Evolutionary conservation across 2,888 invertebrate species (phyloP).

Genomic region (Drosophila mulleri): DNA sequence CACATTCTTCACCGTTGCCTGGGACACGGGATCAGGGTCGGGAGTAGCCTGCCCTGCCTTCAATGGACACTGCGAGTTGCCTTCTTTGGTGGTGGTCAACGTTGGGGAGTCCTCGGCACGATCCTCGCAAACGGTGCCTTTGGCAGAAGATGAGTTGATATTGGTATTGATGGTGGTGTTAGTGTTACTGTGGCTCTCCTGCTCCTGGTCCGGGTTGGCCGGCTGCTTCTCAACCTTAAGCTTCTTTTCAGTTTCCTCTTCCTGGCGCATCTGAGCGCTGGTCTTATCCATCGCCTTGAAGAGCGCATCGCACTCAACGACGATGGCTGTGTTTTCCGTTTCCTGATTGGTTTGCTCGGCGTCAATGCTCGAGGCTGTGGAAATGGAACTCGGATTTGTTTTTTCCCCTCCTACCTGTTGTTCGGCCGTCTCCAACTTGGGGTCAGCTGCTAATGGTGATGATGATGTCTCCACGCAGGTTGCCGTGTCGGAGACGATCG

Average conservation of each 20-base stretch:
- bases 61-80: constrained; percentile 17
- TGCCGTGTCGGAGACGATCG: neutral
- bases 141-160: neutral
- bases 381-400: neutral
- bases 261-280: constrained; percentile 26
- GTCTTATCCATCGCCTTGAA: constrained; percentile 50
- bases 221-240: constrained; percentile 23
- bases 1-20: neutral
- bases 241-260: constrained; percentile 37
- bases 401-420: neutral
- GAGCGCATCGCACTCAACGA: constrained; percentile 46
- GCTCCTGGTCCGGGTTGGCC: neutral
- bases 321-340: neutral
- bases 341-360: neutral
- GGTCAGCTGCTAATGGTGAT: neutral
- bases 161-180: no score
- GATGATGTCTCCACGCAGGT: neutral
- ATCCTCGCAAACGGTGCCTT: constrained; percentile 27
- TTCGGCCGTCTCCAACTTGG: neutral
- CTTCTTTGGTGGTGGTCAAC: constrained; percentile 7
- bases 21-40: constrained; percentile 1
- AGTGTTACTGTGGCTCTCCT: no score
- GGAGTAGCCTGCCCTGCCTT: constrained; percentile 1
- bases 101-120: neutral
- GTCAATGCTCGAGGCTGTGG: neutral